Evolutionary conservation across 2,888 invertebrate genomes (phyloP).

Genomic region (Drosophila borborema): DNA sequence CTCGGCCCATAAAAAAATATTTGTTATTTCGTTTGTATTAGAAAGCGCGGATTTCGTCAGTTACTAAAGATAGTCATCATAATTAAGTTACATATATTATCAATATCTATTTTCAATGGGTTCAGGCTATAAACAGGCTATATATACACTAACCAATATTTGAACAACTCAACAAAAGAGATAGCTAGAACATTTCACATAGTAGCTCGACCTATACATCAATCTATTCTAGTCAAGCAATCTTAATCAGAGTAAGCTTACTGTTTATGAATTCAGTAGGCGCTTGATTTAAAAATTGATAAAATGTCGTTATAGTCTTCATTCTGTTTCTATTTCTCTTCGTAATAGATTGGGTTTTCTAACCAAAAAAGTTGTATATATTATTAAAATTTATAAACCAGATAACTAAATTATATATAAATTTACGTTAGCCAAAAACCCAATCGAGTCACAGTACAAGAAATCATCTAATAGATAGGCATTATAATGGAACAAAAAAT

Average conservation of each 20-base stretch:
- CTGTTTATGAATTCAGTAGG: background rate
- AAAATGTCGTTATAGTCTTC: background rate
- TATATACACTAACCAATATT: no score
- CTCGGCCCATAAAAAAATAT: background rate
- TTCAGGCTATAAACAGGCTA: no score
- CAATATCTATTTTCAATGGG: no score
- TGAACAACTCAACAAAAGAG: no score
- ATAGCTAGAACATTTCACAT: background rate
- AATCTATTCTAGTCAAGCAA: background rate
- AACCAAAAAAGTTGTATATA: background rate
- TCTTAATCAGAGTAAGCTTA: background rate
- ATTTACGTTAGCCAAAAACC: background rate
- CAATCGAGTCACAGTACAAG: background rate
- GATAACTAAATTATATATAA: conserved; percentile 1
- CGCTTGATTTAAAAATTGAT: background rate
- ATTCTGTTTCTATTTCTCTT: background rate
- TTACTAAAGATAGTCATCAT: background rate
- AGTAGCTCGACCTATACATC: background rate
- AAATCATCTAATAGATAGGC: background rate
- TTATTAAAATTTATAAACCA: background rate
- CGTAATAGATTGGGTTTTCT: conserved; percentile 10
- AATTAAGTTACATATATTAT: no score
- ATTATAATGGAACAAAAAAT: conserved; percentile 34
- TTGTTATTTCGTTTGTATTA: background rate
- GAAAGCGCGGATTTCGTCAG: background rate